These are phyloP conservation scores for Phycodurus eques DNA, from an alignment of 2,113 vertebrate genomes.

Conservation along the genomic window DNA sequence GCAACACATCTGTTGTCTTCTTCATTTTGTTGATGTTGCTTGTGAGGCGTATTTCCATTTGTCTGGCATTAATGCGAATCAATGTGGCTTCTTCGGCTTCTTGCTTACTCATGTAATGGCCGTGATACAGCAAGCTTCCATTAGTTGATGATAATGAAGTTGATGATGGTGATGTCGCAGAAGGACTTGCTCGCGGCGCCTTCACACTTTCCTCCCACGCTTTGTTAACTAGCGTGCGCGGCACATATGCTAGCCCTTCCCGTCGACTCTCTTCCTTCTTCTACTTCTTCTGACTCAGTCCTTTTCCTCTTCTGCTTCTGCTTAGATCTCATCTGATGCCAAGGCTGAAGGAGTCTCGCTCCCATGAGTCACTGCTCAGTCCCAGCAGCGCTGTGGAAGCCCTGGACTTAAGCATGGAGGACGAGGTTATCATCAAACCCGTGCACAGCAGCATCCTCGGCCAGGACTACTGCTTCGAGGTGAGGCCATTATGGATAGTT, in stretches of 20 bases:
- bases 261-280: constrained; percentile 9
- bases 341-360: constrained; percentile 98
- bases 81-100: neutral
- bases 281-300: constrained; percentile 30
- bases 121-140: neutral
- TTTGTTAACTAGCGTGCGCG: constrained; percentile 25
- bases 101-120: neutral
- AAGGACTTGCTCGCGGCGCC: constrained; percentile 30
- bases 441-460: constrained; percentile 98
- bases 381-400: constrained; percentile 95
- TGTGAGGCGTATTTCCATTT: neutral
- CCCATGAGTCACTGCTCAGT: constrained; percentile 98
- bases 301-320: neutral
- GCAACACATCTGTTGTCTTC: neutral
- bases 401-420: constrained; percentile 99
- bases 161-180: constrained; percentile 4
- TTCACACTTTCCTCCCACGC: constrained; percentile 33
- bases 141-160: constrained; percentile 17
- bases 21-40: neutral
- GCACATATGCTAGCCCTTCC: constrained; percentile 48
- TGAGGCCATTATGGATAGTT: constrained; percentile 52
- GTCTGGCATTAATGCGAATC: neutral
- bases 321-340: constrained; percentile 99
- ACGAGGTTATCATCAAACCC: constrained; percentile 93
- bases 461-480: constrained; percentile 98